Base-by-base conservation (phyloP, 2,888 invertebrate genomes). In the Eudasyphora cyanicolor region DNA sequence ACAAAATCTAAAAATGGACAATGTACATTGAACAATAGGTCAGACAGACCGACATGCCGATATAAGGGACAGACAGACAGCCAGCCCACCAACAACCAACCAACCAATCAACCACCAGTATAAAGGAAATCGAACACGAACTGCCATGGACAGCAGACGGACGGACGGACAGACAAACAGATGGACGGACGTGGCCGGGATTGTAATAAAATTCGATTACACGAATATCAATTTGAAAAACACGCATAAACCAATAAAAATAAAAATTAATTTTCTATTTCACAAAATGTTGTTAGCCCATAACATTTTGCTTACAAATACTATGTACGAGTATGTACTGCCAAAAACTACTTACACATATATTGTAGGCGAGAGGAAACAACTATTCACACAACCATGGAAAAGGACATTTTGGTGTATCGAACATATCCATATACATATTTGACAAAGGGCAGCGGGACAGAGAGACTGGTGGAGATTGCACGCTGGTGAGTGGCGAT, bases 151-250 rank as follows among this genome's bases (percentile, higher is more conserved):
- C n/a, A n/a, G 60, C 29, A 12, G 60, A 3, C 24, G 27, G 60
- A 60, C 60, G 29, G 60, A 60, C 60, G 29, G 2, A 51, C 14
- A 51, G 2, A 19, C 3, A 17, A 19, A 4, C 57, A 17, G 17
- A 19, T 57, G 57, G 27, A 32, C 57, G 17, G 19, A 17, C 10
- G n/a, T 35, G 19, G 62, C 29, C 32, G 14, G 57, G 70, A 70
- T 62, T 80, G 79, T 75, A 80, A 83, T 77, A 75, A 83, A 80
- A 83, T 83, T 83, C 83, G 79, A 83, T 83, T 83, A 80, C 57
- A 80, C 32, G 71, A 84, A 75, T 71, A 84, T 76, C 80, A 81
- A 81, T 81, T 84, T 81, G 73, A 17, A 70, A 73, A 81, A 78
- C 75, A 78, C 80, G 57, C 81, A 81, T 67, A 81, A 81, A 67